Evolutionary conservation across 1,140 invertebrate genomes (phyloP).

Genomic region (Drosophila oshimai): DNA sequence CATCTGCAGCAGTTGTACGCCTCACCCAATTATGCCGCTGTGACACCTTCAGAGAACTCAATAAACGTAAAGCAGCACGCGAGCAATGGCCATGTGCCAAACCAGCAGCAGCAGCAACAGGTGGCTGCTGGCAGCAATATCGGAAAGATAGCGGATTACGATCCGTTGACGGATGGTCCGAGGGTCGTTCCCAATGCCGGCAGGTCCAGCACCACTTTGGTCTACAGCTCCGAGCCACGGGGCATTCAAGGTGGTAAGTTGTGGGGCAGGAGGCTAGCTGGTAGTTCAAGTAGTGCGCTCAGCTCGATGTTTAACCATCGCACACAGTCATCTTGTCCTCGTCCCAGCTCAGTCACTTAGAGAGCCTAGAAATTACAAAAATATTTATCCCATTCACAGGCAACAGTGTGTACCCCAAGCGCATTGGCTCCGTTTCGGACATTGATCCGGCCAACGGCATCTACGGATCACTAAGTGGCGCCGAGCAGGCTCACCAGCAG

Average conservation of each 20-base stretch:
- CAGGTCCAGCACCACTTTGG: slow-evolving; percentile 89
- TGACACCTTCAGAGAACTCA: slow-evolving; percentile 64
- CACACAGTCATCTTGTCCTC: slow-evolving; percentile 59
- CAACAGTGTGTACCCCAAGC: slow-evolving; percentile 84
- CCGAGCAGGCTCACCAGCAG: slow-evolving; percentile 64
- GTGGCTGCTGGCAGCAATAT: slow-evolving; percentile 68
- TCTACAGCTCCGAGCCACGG: slow-evolving; percentile 90
- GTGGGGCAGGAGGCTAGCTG: slow-evolving; percentile 49
- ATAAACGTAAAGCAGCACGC: slow-evolving; percentile 48
- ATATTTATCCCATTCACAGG: slow-evolving; percentile 23
- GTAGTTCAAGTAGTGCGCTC: slow-evolving; percentile 53
- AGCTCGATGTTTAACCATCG: slow-evolving; percentile 37
- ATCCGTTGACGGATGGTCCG: slow-evolving; percentile 89
- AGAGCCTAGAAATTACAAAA: not conserved
- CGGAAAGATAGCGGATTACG: slow-evolving; percentile 91
- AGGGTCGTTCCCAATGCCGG: slow-evolving; percentile 89
- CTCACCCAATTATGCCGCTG: slow-evolving; percentile 62
- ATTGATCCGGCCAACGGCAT: slow-evolving; percentile 97
- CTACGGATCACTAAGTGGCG: slow-evolving; percentile 89
- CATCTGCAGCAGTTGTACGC: slow-evolving; percentile 67
- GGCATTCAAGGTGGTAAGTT: slow-evolving; percentile 83
- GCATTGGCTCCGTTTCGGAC: slow-evolving; percentile 96
- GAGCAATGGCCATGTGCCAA: slow-evolving; percentile 58
- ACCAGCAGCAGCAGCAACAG: slow-evolving; percentile 36
- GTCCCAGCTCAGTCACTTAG: not conserved